Evolutionary conservation across 2,113 vertebrate genomes (phyloP).

Genomic region (Alligator mississippiensis): DNA sequence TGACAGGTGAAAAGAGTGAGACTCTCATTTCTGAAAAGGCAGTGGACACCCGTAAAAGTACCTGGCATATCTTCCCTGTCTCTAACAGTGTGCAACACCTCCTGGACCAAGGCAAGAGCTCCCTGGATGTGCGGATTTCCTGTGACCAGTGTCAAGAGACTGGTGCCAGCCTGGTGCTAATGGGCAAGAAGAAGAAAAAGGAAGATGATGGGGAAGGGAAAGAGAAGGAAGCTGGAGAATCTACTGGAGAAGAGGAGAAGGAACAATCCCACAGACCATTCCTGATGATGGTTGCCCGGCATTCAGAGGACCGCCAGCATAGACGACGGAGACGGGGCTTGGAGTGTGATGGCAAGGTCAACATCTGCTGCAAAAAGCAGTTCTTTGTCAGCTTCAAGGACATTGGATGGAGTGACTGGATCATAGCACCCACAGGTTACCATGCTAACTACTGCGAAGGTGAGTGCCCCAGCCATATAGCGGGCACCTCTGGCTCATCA

Average conservation of each 20-base stretch:
- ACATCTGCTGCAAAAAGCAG: slow-evolving; percentile 96
- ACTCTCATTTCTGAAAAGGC: slow-evolving; percentile 88
- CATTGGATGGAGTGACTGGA: slow-evolving; percentile 99
- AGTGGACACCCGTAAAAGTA: slow-evolving; percentile 93
- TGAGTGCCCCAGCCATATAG: slow-evolving; percentile 94
- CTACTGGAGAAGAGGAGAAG: slow-evolving; percentile 83
- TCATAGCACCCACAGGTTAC: slow-evolving; percentile 95
- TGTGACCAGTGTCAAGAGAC: slow-evolving; percentile 91
- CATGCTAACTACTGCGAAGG: slow-evolving; percentile 99
- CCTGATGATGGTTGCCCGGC: slow-evolving; percentile 93
- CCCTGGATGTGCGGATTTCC: slow-evolving; percentile 86
- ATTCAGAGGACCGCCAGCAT: slow-evolving; percentile 84
- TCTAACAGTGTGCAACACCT: slow-evolving; percentile 87
- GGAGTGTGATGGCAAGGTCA: slow-evolving; percentile 96
- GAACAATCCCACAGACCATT: slow-evolving; percentile 96
- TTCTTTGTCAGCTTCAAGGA: slow-evolving; percentile 98
- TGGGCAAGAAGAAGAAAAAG: slow-evolving; percentile 86
- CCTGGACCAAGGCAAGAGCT: slow-evolving; percentile 81
- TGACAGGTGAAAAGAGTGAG: slow-evolving; percentile 79
- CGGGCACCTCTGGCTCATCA: slow-evolving; percentile 91
- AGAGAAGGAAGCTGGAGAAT: slow-evolving; percentile 75
- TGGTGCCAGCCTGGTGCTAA: slow-evolving; percentile 86
- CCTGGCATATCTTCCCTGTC: slow-evolving; percentile 94
- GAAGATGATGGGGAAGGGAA: slow-evolving; percentile 81
- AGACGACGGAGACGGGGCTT: slow-evolving; percentile 89